These are phyloP conservation scores for Periphyllus acericola DNA, from an alignment of 2,888 invertebrate species.

Conservation along the genomic window DNA sequence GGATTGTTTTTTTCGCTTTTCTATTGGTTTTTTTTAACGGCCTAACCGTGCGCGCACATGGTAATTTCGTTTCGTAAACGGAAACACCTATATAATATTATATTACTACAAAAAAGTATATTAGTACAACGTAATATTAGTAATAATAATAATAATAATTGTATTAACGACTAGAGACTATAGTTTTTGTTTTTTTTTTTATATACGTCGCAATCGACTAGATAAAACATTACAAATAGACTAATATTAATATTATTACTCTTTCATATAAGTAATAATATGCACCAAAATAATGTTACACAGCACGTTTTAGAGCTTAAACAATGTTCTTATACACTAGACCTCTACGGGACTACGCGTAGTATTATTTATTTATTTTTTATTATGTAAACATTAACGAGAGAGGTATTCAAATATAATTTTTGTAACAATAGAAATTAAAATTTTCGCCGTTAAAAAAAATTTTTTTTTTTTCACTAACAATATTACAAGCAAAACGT, in stretches of 20 bases:
- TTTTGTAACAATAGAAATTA: slow-evolving; percentile 37
- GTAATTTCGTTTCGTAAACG: slow-evolving; percentile 1
- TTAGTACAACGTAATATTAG: slow-evolving; percentile 24
- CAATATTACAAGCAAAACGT: slow-evolving; percentile 49
- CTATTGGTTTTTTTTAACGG: neutral
- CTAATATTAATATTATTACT: slow-evolving; percentile 45
- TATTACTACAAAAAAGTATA: slow-evolving; percentile 34
- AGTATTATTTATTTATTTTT: slow-evolving; percentile 24
- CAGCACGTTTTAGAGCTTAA: slow-evolving; percentile 61
- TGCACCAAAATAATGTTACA: slow-evolving; percentile 59
- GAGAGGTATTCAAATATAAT: slow-evolving; percentile 30
- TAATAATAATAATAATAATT: slow-evolving; percentile 38
- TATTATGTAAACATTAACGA: slow-evolving; percentile 45
- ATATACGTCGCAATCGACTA: slow-evolving; percentile 41
- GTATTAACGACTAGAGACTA: slow-evolving; percentile 36
- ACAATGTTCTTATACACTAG: slow-evolving; percentile 43
- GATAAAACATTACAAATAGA: slow-evolving; percentile 46
- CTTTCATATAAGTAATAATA: slow-evolving; percentile 48
- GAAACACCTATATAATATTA: slow-evolving; percentile 27
- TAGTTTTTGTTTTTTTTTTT: slow-evolving; percentile 16
- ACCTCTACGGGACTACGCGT: slow-evolving; percentile 28
- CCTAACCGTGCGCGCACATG: neutral
- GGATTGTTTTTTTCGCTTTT: slow-evolving; percentile 15
- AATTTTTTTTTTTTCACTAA: slow-evolving; percentile 1
- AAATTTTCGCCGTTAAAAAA: slow-evolving; percentile 23